Percentiles rank a stretch among this genome's conserved stretches.
Conservation (phyloP, 2,888 invertebrate species). For the Alcis repandata region DNA sequence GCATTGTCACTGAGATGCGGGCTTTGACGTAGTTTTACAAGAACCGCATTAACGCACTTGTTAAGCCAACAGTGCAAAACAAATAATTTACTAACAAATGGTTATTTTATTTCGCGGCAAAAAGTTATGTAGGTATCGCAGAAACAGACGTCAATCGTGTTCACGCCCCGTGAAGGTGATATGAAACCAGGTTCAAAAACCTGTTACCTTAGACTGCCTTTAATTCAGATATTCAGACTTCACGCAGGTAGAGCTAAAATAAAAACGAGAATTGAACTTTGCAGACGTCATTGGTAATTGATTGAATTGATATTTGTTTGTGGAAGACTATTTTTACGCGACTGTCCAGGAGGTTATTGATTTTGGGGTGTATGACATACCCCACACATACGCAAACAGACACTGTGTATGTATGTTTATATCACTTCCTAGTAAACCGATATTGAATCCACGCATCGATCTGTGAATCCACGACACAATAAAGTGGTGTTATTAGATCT, state of each 20-base stretch:
- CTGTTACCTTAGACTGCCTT: conserved; percentile 28
- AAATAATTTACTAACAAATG: conserved; percentile 7
- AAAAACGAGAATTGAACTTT: conserved; percentile 4
- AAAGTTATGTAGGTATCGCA: conserved; percentile 24
- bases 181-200: conserved; percentile 42
- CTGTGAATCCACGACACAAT: too few species aligned
- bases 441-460: too few species aligned
- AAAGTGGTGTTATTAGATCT: too few species aligned
- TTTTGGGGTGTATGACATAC: not conserved
- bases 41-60: not conserved
- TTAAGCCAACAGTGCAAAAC: not conserved
- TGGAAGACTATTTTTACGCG: not conserved
- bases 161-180: conserved; percentile 48
- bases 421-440: too few species aligned
- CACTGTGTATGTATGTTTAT: not conserved
- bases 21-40: too few species aligned
- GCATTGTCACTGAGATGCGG: not conserved
- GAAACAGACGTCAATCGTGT: conserved; percentile 40
- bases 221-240: conserved; percentile 14
- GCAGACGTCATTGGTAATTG: not conserved
- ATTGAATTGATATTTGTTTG: not conserved
- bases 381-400: too few species aligned
- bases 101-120: conserved; percentile 20
- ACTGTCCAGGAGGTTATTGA: not conserved
- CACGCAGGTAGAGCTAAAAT: not conserved